Evolutionary conservation across 2,888 invertebrate species (phyloP).

Genomic region (Perizoma flavofasciatum): DNA sequence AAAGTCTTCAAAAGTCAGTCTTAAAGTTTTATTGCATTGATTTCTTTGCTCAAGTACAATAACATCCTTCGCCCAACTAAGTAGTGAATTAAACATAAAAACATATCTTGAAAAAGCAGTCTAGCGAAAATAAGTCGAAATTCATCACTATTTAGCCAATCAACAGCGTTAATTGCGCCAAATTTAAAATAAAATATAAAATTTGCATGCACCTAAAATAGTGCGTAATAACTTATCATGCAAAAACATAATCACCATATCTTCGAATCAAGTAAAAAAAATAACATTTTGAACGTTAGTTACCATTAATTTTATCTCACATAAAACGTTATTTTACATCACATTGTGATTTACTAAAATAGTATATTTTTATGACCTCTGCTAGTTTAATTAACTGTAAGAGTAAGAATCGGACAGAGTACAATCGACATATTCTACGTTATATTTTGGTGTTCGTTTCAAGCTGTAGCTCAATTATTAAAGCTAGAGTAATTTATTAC

Average conservation of each 20-base stretch:
- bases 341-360: constrained; percentile 74
- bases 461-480: constrained; percentile 44
- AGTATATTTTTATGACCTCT: constrained; percentile 62
- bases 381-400: constrained; percentile 53
- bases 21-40: constrained; percentile 82
- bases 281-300: constrained; percentile 81
- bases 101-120: constrained; percentile 47
- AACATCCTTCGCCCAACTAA: constrained; percentile 54
- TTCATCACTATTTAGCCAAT: constrained; percentile 46
- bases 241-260: constrained; percentile 66
- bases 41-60: constrained; percentile 67
- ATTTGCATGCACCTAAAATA: constrained; percentile 63
- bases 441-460: constrained; percentile 39
- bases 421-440: constrained; percentile 39
- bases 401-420: constrained; percentile 46
- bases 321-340: constrained; percentile 76
- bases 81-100: constrained; percentile 51
- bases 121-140: constrained; percentile 51
- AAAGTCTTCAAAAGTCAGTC: constrained; percentile 84
- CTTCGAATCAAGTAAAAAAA: constrained; percentile 71
- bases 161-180: constrained; percentile 48
- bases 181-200: constrained; percentile 53
- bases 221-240: constrained; percentile 70
- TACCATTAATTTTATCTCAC: constrained; percentile 79
- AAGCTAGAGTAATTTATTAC: constrained; percentile 44